Evolutionary conservation across 2,113 vertebrate genomes (phyloP), one percentile per base, ranked within the genome.

Genomic region (Ahaetulla prasina): DNA sequence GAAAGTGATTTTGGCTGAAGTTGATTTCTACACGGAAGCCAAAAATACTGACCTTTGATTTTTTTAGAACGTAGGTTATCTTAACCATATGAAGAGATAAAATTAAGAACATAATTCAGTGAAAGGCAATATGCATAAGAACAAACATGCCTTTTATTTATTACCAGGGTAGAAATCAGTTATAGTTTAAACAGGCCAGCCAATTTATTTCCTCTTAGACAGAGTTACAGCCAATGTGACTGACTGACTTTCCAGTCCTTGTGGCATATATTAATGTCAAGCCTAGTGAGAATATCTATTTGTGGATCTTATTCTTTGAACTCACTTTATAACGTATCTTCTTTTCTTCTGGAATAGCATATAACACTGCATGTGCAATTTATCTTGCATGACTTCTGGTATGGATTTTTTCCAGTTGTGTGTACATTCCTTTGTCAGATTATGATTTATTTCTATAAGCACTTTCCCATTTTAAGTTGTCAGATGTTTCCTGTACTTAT

Each of bases 401-500:
- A 93, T 92, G 95, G 91, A 96, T 93, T 92, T 92, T 93, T 95
- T 95, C 94, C 95, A 96, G 93, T 94, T 97, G 92, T 88, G 87
- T 96, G 90, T 93, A 95, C 95, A 95, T 95, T 96, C 95, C 94
- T 96, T 95, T 95, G 94, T 92, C 95, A 87, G 89, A 50, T 95
- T 94, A 92, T 96, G 94, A 95, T 94, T 91, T 94, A 95, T 93
- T 96, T 95, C 63, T 92, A 92, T 95, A 96, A 97, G 94, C 94
- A 94, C 93, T 97, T 96, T 96, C 95, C 95, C 95, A 96, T 93
- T 93, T 96, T 93, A 91, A 95, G 96, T 95, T 94, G 95, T 97
- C 95, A 95, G 90, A 95, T 91, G 93, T 94, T 97, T 98, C 97
- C 97, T 96, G 96, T 95, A 92, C 95, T 96, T 97, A 94, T 16